Evolutionary conservation across 2,797 vertebrate species (phyloP).

Genomic region (Ctenosaura bakeri): DNA sequence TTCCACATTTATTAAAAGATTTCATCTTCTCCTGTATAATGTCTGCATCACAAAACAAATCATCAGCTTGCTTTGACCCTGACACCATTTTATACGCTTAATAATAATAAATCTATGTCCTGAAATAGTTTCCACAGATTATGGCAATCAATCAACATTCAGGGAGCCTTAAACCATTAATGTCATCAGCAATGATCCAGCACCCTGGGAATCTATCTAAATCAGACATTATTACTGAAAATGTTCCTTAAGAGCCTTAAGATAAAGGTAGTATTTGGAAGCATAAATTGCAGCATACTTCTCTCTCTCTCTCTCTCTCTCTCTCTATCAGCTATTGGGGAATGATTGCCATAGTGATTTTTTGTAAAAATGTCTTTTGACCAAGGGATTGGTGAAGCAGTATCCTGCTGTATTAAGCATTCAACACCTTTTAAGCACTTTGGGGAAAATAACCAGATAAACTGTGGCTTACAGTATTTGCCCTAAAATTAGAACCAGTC

Average conservation of each 20-base stretch:
- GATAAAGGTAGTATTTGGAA: slow-evolving; percentile 69
- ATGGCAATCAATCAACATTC: slow-evolving; percentile 86
- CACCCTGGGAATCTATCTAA: slow-evolving; percentile 81
- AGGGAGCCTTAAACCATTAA: slow-evolving; percentile 83
- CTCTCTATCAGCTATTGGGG: slow-evolving; percentile 56
- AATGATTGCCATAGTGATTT: slow-evolving; percentile 64
- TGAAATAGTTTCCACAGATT: slow-evolving; percentile 85
- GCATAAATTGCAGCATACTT: slow-evolving; percentile 73
- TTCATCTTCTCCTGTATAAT: slow-evolving; percentile 70
- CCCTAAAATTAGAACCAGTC: neutral
- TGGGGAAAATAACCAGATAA: slow-evolving; percentile 30
- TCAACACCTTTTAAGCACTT: slow-evolving; percentile 55
- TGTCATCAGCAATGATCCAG: slow-evolving; percentile 82
- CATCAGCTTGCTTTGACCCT: slow-evolving; percentile 81
- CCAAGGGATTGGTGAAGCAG: slow-evolving; percentile 53
- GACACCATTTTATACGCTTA: slow-evolving; percentile 83
- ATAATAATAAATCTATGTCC: slow-evolving; percentile 86
- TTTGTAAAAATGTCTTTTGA: slow-evolving; percentile 60
- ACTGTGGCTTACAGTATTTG: slow-evolving; percentile 11
- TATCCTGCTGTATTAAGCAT: slow-evolving; percentile 54
- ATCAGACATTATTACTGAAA: slow-evolving; percentile 80
- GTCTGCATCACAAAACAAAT: slow-evolving; percentile 81
- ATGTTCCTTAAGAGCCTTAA: slow-evolving; percentile 74
- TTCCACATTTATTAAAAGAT: slow-evolving; percentile 77
- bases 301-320: slow-evolving; percentile 44